Evolutionary conservation across 2,797 vertebrate genomes (phyloP).

Genomic region (Bucorvus abyssinicus): DNA sequence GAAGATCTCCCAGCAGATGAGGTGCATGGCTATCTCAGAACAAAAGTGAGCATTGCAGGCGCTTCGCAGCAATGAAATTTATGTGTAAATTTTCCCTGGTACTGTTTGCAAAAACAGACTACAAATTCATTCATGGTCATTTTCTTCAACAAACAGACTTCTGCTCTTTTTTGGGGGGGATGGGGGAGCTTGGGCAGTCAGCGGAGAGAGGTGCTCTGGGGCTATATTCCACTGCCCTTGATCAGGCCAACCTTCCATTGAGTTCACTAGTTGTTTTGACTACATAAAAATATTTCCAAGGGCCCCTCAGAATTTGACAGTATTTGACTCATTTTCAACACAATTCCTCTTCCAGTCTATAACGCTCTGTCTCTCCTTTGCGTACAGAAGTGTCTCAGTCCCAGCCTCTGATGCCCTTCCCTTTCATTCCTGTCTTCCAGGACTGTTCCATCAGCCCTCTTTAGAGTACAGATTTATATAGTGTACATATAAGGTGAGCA

Average conservation of each 20-base stretch:
- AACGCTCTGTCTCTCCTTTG: neutral
- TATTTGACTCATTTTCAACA: neutral
- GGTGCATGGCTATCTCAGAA: neutral
- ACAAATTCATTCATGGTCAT: neutral
- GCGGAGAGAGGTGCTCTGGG: neutral
- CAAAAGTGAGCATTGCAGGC: neutral
- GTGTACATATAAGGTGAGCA: slow-evolving; percentile 41
- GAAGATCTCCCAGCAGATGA: neutral
- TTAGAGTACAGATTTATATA: slow-evolving; percentile 3
- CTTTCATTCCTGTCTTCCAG: neutral
- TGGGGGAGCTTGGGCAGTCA: neutral
- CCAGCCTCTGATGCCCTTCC: neutral
- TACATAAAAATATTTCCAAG: neutral
- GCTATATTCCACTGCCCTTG: neutral
- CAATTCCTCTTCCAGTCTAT: neutral
- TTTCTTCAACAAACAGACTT: neutral
- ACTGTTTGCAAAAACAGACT: neutral
- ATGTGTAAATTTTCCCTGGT: rapidly evolving
- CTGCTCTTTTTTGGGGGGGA: neutral
- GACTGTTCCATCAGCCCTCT: neutral
- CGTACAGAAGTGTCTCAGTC: neutral
- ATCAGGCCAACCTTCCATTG: neutral
- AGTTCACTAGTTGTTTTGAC: neutral
- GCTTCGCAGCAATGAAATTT: neutral
- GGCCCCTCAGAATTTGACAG: neutral